Base-by-base conservation (phyloP, 2,888 invertebrate species). In the Hybos culiciformis region DNA sequence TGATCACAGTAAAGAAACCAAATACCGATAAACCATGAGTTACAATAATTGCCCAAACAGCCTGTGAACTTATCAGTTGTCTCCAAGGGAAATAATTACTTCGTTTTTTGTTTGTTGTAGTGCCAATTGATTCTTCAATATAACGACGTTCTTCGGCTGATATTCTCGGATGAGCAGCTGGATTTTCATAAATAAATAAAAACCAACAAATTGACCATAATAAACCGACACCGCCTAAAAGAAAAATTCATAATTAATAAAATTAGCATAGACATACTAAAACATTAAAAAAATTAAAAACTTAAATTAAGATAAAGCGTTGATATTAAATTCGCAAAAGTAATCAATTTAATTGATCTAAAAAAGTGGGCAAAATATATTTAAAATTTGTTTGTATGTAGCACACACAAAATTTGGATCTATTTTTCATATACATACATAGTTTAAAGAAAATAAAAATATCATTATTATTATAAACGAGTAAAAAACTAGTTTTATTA, bases 1-100 rank as follows among this genome's bases (percentile, higher is more conserved):
- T 84, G 51, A 88, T 79, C 24, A 90, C 81, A 11, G 85, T 87
- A 67, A 87, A 88, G 69, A 86, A 88, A 0, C 87, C 83, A 67
- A 86, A 90, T 38, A 88, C 86, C 6, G 85, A 85, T 43, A 83
- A 78, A 0, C 77, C 83, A 58, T 88, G 87, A 0, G 84, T 83
- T 44, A 88, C 64, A 50, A 88, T 75, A 58, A 88, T 85, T 12
- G 87, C 85, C 86, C 86, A 88, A 5, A 88, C 87, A 0, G 86
- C 82, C 0, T 72, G 57, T 0, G 86, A 84, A 2, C 73, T 69
- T 33, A 87, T 60, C 52, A 90, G 68, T 17, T 70, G 61, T 41
- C 63, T 67, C 86, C 87, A 88, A 0, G 90, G 90, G 0, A 86
- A 84, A 31, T 75, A 56, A 56, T 73, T 71, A 44, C 76, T 75